These are phyloP conservation scores for Microvelia longipes DNA, from an alignment of 1,140 invertebrate species.

Conservation along the genomic window DNA sequence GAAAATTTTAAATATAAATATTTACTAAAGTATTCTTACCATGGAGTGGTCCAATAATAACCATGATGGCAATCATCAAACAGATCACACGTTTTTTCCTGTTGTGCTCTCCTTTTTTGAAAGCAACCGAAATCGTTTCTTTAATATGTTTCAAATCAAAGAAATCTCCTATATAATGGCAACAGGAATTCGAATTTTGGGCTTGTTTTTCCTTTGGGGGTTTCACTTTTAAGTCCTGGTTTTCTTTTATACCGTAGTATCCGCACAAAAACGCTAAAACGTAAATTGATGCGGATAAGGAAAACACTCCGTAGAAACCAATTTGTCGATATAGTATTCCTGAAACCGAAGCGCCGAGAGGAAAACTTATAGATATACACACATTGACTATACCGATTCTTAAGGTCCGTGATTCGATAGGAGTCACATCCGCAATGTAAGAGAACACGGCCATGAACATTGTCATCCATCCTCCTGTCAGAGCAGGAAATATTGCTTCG, in stretches of 20 bases:
- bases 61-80: conserved; percentile 62
- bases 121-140: conserved; percentile 12
- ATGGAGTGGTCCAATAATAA: conserved; percentile 64
- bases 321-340: conserved; percentile 41
- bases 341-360: conserved; percentile 34
- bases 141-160: conserved; percentile 16
- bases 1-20: no score
- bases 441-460: conserved; percentile 81
- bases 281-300: conserved; percentile 53
- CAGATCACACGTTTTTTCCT: conserved; percentile 45
- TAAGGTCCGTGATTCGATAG: conserved; percentile 58
- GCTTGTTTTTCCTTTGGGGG: not conserved
- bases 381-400: conserved; percentile 70
- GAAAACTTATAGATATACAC: conserved; percentile 61
- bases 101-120: conserved; percentile 34
- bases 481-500: conserved; percentile 57
- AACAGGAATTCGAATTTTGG: not conserved
- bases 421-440: conserved; percentile 72
- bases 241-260: conserved; percentile 6
- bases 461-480: conserved; percentile 72
- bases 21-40: no score
- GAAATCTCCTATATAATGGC: conserved; percentile 17
- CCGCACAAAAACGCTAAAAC: conserved; percentile 56
- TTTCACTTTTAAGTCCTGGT: not conserved
- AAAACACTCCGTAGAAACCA: conserved; percentile 63